Evolutionary conservation across 2,888 invertebrate genomes (phyloP), one percentile per base, ranked within the genome.

Genomic region (Monopis laevigella): DNA sequence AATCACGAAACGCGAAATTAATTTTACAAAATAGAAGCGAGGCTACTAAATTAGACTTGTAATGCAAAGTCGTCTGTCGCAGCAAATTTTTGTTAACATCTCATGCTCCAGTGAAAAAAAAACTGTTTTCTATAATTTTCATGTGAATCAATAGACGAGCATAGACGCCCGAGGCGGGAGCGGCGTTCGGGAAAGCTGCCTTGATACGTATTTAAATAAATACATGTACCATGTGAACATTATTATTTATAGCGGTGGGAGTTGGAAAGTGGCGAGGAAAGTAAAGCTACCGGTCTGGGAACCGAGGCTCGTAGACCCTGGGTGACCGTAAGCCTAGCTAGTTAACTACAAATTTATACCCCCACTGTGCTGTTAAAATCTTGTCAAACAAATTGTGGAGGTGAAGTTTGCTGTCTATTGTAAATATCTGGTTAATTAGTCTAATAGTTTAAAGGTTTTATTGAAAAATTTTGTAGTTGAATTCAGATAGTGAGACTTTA

Each of bases 161-260:
- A 3, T 19, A 19, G 21, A 3, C 21, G 17, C 21, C 21, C 36
- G 21, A 11, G n/a, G 3, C 16, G 12, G 17, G 19, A 13, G 17
- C 21, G 21, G 36, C 21, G 12, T 3, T 14, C 34, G 36, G 36
- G 36, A 36, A 36, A 36, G 36, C 36, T 36, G 34, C 34, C 40
- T 51, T 55, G 59, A 57, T 58, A 58, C 56, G 54, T 57, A 58
- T 61, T 60, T 64, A 68, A 61, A 61, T 56, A 53, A 55, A 44
- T 45, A 19, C 29, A 19, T 45, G 21, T 24, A 39, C 54, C 62
- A 63, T 68, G 65, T 57, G 65, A 64, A 67, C 58, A 59, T 59
- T 63, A 66, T 68, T 66, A 69, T 70, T 67, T 65, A 69, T 66
- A 62, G 62, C 46, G 17, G 46, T 43, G 48, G 48, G 47, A 44